Evolutionary conservation across 2,113 vertebrate species (phyloP), one percentile per base, ranked within the genome.

Genomic region (Atherinomorus stipes): DNA sequence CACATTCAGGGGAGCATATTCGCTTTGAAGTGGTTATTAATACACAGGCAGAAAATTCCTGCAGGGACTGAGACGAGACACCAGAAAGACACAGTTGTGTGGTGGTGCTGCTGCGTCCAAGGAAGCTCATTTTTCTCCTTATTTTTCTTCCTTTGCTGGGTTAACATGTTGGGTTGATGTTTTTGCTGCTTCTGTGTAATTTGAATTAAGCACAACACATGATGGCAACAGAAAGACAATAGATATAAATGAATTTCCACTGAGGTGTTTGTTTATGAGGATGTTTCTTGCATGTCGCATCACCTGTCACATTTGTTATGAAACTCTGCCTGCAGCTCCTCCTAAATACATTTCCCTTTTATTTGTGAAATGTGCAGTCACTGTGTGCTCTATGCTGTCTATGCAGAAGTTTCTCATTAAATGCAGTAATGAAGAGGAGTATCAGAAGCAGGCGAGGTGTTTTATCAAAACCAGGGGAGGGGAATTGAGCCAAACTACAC

Each of bases 11-110:
- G 22, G 61, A 76, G 63, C 42, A 22, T 22, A 63, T 62, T 69
- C 34, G 10, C 85, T 92, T 87, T 91, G 87, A 91, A 87, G 90
- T 83, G 65, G 84, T 88, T 87, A 89, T 89, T 89, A 91, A 82
- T 88, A 85, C 77, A 22, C 81, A 83, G 81, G 83, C 81, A 56
- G 77, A 77, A 80, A 44, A 85, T 81, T 89, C 80, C 87, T 90
- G 80, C 77, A 83, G 88, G 88, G 85, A 88, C 89, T 56, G 26
- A 80, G 83, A 77, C 31, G n/a, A 88, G 81, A 88, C 79, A 69
- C 25, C 64, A 74, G 69, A 85, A 86, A 83, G 58, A 80, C 47
- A 57, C 76, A 59, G 71, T 40, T 42, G 78, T 50, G 26, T 25
- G 11, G 42, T 21, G 69, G 62, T 26, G 57, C 64, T 26, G 58